Conservation (phyloP, 2,113 vertebrate genomes). For the Poeciliopsis retropinna region DNA sequence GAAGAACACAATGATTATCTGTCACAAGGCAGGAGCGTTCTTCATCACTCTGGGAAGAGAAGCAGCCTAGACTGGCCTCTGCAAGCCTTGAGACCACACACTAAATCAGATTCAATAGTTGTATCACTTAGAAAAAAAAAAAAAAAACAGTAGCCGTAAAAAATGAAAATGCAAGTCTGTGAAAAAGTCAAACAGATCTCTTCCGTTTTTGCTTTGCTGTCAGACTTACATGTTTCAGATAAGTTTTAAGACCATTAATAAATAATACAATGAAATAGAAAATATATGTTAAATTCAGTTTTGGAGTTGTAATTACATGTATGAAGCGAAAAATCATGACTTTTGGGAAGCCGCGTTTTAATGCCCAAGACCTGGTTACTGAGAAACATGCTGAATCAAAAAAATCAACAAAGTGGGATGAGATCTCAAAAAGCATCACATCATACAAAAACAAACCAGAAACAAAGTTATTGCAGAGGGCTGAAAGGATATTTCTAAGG, state of each 20-base stretch:
- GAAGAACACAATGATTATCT: slow-evolving; percentile 80
- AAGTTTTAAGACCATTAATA: neutral
- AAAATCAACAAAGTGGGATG: neutral
- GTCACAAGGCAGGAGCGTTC: slow-evolving; percentile 70
- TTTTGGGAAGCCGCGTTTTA: neutral
- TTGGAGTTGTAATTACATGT: no score
- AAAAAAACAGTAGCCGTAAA: slow-evolving; percentile 9
- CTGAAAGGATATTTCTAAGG: neutral
- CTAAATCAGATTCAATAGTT: slow-evolving; percentile 38
- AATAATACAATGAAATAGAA: neutral
- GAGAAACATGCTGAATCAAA: neutral
- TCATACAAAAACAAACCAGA: neutral
- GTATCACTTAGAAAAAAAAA: neutral
- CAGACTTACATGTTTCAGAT: neutral
- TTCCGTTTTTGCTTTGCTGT: neutral
- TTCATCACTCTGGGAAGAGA: slow-evolving; percentile 64
- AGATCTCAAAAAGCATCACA: neutral
- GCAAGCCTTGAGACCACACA: slow-evolving; percentile 52
- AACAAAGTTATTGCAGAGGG: neutral
- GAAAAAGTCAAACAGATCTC: neutral
- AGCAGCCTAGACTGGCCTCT: slow-evolving; percentile 40
- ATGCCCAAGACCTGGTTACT: no score
- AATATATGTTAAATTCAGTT: neutral
- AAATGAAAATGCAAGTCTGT: slow-evolving; percentile 16
- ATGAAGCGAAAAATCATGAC: no score